phyloP scores from a whole-genome alignment of 2,113 vertebrate genomes.

The Todiramphus chloris region DNA sequence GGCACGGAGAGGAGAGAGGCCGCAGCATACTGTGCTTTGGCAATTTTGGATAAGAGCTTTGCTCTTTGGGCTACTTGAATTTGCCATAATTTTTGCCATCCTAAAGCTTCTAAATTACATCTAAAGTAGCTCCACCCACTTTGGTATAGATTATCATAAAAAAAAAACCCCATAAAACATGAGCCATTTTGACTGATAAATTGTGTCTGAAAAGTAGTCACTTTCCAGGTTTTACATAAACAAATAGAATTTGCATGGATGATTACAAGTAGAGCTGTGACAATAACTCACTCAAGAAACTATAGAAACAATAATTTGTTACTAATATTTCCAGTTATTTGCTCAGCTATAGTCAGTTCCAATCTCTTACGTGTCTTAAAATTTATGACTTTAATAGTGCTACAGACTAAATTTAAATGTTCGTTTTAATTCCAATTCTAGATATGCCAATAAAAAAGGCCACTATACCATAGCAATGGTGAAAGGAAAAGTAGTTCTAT shows the following conservation, averaged over 20 bases:
- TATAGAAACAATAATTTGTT: neutral
- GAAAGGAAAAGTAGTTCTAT: neutral
- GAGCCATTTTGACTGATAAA: neutral
- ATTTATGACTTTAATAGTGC: neutral
- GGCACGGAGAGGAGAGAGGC: neutral
- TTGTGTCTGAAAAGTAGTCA: neutral
- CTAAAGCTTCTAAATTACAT: neutral
- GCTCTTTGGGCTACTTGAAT: neutral
- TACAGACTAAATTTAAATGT: neutral
- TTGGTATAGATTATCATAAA: neutral
- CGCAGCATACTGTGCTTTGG: neutral
- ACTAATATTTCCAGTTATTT: slow-evolving; percentile 28
- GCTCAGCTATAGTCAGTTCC: neutral
- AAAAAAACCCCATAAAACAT: neutral
- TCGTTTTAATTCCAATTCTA: neutral
- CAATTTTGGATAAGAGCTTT: neutral
- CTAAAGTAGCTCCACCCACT: neutral
- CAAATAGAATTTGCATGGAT: neutral
- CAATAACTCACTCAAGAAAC: neutral
- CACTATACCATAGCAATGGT: neutral
- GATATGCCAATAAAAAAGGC: neutral
- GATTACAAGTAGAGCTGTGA: neutral
- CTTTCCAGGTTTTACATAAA: neutral
- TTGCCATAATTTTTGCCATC: neutral
- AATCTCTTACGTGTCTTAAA: neutral